These are phyloP conservation scores for Byasa hedistus DNA, from an alignment of 2,888 invertebrate species.

Conservation along the genomic window DNA sequence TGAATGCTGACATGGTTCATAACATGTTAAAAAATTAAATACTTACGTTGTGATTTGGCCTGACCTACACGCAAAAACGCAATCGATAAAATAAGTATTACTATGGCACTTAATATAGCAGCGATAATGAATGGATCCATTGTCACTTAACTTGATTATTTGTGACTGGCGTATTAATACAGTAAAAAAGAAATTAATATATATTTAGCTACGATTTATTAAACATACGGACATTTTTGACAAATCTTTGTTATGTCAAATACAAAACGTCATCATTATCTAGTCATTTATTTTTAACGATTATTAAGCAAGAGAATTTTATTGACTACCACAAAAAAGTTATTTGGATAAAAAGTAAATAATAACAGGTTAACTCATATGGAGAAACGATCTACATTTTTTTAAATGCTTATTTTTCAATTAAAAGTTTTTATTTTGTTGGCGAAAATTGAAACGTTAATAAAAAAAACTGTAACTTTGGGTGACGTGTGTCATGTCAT, in stretches of 20 bases:
- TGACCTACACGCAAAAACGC: slow-evolving; percentile 59
- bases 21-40: not conserved
- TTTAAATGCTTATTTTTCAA: not conserved
- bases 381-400: not conserved
- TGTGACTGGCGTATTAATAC: too few relatives aligned
- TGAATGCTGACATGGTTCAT: not conserved
- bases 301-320: too few relatives aligned
- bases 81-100: slow-evolving; percentile 57
- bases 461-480: slow-evolving; percentile 31
- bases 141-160: slow-evolving; percentile 22
- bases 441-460: not conserved
- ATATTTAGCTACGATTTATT: not conserved
- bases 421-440: not conserved
- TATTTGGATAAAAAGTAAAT: not conserved
- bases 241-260: slow-evolving; percentile 2
- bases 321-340: not conserved
- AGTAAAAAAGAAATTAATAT: not conserved
- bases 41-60: slow-evolving; percentile 60
- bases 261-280: not conserved
- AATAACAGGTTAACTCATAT: not conserved
- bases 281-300: not conserved
- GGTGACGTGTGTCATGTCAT: slow-evolving; percentile 73
- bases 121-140: slow-evolving; percentile 74
- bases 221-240: slow-evolving; percentile 15
- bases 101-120: slow-evolving; percentile 65